phyloP scores from a whole-genome alignment of 2,797 vertebrate genomes.

The Allobates femoralis region DNA sequence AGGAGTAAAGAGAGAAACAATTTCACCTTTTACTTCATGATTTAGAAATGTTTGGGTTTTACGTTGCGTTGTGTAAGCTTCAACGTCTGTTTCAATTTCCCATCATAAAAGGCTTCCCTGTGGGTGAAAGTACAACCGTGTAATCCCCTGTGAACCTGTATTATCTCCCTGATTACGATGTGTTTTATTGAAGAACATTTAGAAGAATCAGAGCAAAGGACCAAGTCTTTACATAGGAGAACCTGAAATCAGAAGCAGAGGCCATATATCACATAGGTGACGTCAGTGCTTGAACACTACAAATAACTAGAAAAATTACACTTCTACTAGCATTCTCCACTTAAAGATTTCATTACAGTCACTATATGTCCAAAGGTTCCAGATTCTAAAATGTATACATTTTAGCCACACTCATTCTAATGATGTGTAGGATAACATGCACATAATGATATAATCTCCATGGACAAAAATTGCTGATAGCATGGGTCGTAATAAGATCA shows the following conservation, averaged over 20 bases:
- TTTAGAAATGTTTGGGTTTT: conserved; percentile 30
- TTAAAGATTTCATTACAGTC: no score
- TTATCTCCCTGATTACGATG: neutral
- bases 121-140: conserved; percentile 29
- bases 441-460: no score
- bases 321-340: no score
- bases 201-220: conserved; percentile 6
- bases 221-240: conserved; percentile 12
- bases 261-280: neutral
- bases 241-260: neutral
- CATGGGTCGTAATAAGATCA: no score
- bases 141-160: neutral
- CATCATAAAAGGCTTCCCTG: conserved; percentile 22
- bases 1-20: conserved; percentile 40
- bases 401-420: no score
- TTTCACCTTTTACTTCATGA: conserved; percentile 32
- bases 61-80: conserved; percentile 19
- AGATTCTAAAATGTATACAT: no score
- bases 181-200: no score
- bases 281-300: neutral
- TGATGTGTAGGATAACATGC: no score
- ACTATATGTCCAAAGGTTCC: no score
- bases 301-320: no score
- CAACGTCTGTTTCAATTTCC: conserved; percentile 13
- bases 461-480: no score